Conservation (phyloP, 2,888 invertebrate genomes). For the Arge pagana region DNA sequence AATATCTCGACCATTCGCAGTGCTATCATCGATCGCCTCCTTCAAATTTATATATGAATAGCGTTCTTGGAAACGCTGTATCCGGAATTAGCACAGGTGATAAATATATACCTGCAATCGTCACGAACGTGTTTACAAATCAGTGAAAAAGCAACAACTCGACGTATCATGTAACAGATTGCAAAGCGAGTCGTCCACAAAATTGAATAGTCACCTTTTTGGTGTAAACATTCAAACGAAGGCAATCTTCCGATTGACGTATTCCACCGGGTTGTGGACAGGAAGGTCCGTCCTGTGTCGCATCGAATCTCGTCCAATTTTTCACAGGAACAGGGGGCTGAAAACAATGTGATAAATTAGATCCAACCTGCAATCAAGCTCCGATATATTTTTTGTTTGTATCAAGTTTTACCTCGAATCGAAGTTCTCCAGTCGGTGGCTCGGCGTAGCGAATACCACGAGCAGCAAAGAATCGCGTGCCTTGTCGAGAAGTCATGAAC, state of each 20-base stretch:
- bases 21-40: too few species aligned
- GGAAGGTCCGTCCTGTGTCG: constrained; percentile 64
- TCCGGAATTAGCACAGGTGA: too few species aligned
- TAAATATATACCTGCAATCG: too few species aligned
- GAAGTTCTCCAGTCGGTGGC: constrained; percentile 37
- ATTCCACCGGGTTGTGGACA: constrained; percentile 60
- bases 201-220: too few species aligned
- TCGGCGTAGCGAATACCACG: constrained; percentile 44
- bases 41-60: too few species aligned
- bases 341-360: too few species aligned
- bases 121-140: neutral
- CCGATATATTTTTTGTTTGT: neutral
- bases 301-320: constrained; percentile 63
- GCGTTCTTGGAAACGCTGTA: too few species aligned
- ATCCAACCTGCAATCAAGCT: too few species aligned
- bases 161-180: neutral
- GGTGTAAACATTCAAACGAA: constrained; percentile 68
- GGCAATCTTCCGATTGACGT: constrained; percentile 66
- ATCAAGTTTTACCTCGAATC: constrained; percentile 41
- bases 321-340: constrained; percentile 62
- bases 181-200: too few species aligned
- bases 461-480: constrained; percentile 41
- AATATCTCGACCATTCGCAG: too few species aligned
- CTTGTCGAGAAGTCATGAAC: constrained; percentile 35
- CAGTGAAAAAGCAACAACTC: neutral